phyloP scores from a whole-genome alignment of 2,888 invertebrate species.

The Dynastes hyllus region DNA sequence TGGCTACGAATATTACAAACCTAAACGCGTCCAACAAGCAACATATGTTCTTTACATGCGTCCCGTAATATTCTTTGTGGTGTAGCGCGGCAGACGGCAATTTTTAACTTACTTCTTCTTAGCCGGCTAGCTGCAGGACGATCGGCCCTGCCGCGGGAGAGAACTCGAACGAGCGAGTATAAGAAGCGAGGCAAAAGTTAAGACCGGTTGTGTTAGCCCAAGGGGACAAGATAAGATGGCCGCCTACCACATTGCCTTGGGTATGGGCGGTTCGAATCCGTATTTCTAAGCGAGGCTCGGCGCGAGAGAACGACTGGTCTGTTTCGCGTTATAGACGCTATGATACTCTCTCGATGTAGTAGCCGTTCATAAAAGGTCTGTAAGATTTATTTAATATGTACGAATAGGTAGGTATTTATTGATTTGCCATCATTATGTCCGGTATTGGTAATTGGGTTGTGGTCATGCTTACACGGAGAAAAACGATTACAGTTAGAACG shows the following conservation, averaged over 20 bases:
- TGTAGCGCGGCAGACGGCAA: conserved; percentile 48
- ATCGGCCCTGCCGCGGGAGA: conserved; percentile 29
- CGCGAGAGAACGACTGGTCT: background rate
- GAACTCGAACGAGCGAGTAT: conserved; percentile 10
- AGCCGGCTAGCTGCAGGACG: conserved; percentile 18
- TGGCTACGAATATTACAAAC: background rate
- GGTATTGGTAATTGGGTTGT: background rate
- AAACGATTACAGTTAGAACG: background rate
- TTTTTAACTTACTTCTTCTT: conserved; percentile 14
- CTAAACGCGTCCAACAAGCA: too few relatives aligned
- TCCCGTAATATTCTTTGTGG: conserved; percentile 34
- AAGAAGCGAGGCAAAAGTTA: conserved; percentile 47
- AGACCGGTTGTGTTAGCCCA: conserved; percentile 59
- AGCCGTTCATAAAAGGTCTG: background rate
- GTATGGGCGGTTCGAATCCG: conserved; percentile 60
- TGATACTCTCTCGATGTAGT: conserved; percentile 7
- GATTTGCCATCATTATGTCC: background rate
- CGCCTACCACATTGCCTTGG: conserved; percentile 63
- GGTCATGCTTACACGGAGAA: background rate
- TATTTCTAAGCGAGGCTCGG: background rate
- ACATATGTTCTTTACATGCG: conserved; percentile 6
- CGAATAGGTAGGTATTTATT: conserved; percentile 4
- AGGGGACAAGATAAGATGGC: conserved; percentile 60
- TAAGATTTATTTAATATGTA: conserved; percentile 33
- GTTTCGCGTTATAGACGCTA: background rate